A percentile compares a stretch with the other conserved stretches of the same genome.
Conservation (phyloP, 2,888 invertebrate species). For the Phorcus lineatus region DNA sequence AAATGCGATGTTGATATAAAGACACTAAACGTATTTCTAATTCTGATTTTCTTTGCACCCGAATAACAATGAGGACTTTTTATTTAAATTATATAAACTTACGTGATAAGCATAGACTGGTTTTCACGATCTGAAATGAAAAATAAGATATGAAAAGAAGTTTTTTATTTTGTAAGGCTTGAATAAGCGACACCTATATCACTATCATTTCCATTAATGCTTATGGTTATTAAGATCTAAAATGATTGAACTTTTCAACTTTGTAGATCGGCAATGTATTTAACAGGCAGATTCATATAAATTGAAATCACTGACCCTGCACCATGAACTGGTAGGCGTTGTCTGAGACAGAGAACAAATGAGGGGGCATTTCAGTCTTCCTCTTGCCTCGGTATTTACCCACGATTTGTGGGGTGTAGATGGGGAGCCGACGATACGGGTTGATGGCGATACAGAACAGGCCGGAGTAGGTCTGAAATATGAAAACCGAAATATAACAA, state of each 20-base stretch:
- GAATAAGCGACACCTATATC: too few species aligned
- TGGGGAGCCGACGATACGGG: constrained; percentile 99
- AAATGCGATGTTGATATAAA: too few species aligned
- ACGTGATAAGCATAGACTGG: constrained; percentile 99
- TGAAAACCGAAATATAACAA: background rate
- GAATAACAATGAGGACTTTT: too few species aligned
- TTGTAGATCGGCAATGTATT: background rate
- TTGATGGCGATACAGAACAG: constrained; percentile 99
- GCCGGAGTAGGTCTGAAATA: constrained; percentile 96
- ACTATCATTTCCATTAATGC: too few species aligned
- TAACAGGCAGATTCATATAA: background rate
- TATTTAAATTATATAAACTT: too few species aligned
- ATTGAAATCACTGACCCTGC: constrained; percentile 82
- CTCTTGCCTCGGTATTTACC: constrained; percentile 99
- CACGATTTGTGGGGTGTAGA: constrained; percentile 97
- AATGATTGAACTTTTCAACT: background rate
- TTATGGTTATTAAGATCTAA: too few species aligned
- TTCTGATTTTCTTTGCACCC: too few species aligned
- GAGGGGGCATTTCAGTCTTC: constrained; percentile 99
- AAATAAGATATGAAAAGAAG: background rate
- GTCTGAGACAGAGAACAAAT: constrained; percentile 99
- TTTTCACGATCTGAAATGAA: constrained; percentile 91
- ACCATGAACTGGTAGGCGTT: constrained; percentile 99
- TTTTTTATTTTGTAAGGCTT: background rate
- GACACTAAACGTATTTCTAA: too few species aligned